Evolutionary conservation across 2,113 vertebrate genomes (phyloP).

Genomic region (Cervus canadensis): DNA sequence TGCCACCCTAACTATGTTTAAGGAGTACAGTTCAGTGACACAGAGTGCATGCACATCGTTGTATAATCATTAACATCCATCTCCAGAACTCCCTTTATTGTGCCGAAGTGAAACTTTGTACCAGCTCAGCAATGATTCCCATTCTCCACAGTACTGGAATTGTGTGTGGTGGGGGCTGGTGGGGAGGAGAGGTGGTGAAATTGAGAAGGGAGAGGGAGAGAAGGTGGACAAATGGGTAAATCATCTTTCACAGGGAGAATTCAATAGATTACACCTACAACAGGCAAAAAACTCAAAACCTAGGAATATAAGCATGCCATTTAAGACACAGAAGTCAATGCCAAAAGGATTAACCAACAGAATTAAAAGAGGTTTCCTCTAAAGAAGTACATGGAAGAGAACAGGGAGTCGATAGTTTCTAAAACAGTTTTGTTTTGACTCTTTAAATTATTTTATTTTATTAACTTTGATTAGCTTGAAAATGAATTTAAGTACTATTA

Average conservation of each 20-base stretch:
- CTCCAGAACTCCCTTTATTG: neutral
- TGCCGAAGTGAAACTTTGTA: neutral
- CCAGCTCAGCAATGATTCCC: neutral
- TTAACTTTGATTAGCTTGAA: neutral
- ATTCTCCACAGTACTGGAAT: neutral
- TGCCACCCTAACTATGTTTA: neutral
- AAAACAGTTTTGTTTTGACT: neutral
- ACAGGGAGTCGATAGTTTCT: neutral
- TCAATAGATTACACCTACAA: neutral
- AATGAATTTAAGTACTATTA: neutral
- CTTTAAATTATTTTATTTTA: neutral
- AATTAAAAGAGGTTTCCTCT: neutral
- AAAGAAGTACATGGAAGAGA: neutral
- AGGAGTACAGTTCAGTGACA: neutral
- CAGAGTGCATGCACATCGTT: neutral
- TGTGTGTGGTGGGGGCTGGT: too few species aligned
- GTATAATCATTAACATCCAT: neutral
- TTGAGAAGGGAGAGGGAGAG: neutral
- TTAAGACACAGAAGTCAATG: neutral
- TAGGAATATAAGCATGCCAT: neutral
- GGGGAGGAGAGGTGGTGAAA: neutral
- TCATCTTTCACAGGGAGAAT: neutral
- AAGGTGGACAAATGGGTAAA: neutral
- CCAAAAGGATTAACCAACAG: neutral
- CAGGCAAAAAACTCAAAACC: neutral